These are phyloP conservation scores for Corvus moneduloides DNA, from an alignment of 2,113 vertebrate genomes.

Conservation along the genomic window DNA sequence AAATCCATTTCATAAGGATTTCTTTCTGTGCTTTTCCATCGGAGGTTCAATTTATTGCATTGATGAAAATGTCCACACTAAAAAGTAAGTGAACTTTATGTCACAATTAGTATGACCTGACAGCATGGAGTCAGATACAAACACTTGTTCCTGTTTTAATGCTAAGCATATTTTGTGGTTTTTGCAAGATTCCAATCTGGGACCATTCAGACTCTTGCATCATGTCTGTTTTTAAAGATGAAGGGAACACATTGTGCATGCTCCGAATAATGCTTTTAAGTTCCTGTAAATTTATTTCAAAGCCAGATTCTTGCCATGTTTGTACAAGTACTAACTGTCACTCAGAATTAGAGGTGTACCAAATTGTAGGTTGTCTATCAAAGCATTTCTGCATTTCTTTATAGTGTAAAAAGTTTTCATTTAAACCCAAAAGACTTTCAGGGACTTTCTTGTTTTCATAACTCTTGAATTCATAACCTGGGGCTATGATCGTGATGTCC, in stretches of 20 bases:
- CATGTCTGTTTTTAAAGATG: constrained; percentile 41
- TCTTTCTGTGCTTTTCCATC: background rate
- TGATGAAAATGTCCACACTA: background rate
- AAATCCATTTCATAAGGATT: background rate
- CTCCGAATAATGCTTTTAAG: background rate
- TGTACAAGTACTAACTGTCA: background rate
- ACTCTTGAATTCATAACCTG: background rate
- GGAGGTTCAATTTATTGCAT: background rate
- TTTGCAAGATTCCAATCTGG: constrained; percentile 1
- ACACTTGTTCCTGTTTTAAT: constrained; percentile 1
- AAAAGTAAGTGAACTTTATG: background rate
- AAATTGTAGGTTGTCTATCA: background rate
- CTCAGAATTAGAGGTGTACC: background rate
- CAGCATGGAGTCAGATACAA: background rate
- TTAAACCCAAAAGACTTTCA: background rate
- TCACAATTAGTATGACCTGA: background rate
- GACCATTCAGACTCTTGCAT: constrained; percentile 25
- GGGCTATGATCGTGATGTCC: background rate
- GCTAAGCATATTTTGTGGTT: constrained; percentile 15
- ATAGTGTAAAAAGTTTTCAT: background rate
- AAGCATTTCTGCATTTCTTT: background rate
- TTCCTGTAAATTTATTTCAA: constrained; percentile 19
- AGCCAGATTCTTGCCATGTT: background rate
- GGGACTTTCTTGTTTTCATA: background rate
- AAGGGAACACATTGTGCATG: constrained; percentile 24